Evolutionary conservation across 2,113 vertebrate species (phyloP).

Genomic region (Ibidorhyncha struthersii): DNA sequence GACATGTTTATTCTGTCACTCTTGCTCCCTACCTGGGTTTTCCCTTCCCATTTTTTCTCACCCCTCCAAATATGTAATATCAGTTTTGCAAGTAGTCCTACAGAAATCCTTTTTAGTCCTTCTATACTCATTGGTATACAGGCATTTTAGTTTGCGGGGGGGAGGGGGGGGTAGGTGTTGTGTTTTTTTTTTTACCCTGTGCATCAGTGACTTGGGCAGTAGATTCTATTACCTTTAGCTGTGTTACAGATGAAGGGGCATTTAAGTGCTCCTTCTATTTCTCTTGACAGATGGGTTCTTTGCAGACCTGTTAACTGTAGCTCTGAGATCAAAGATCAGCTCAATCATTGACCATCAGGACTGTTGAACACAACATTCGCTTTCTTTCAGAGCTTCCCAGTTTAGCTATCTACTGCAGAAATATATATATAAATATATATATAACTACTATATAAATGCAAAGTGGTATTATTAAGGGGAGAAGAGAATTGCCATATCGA

Average conservation of each 20-base stretch:
- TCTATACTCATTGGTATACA: background rate
- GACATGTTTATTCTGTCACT: background rate
- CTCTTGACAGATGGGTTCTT: background rate
- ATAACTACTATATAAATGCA: background rate
- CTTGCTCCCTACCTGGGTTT: background rate
- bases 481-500: constrained; percentile 26
- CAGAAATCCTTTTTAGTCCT: background rate
- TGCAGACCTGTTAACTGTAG: background rate
- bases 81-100: background rate
- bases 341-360: background rate
- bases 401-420: background rate
- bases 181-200: background rate
- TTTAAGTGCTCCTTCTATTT: background rate
- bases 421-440: background rate
- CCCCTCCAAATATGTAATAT: background rate
- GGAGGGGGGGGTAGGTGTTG: no score
- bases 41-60: background rate
- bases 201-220: background rate
- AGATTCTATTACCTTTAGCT: background rate
- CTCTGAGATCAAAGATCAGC: background rate
- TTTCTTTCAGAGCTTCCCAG: background rate
- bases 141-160: fast-evolving
- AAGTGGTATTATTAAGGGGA: constrained; percentile 25
- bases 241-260: background rate
- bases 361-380: background rate